A percentile compares a stretch with the other conserved stretches of the same genome.
Evolutionary conservation across 1,140 invertebrate genomes (phyloP).

Genomic region (Cydia fagiglandana): DNA sequence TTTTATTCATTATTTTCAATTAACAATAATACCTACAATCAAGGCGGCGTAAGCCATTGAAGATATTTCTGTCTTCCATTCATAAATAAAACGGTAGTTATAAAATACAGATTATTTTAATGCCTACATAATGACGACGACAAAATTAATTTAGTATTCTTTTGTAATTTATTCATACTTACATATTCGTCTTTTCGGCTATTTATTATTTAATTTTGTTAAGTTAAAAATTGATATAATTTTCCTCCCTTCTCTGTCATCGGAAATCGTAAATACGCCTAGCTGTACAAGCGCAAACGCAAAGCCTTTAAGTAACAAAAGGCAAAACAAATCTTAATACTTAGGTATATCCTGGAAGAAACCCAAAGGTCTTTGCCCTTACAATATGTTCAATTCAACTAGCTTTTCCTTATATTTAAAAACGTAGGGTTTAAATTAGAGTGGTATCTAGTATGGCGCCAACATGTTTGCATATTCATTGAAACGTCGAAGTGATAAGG

Average conservation of each 20-base stretch:
- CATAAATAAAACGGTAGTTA: constrained; percentile 19
- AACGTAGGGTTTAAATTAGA: constrained; percentile 35
- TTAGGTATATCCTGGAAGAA: constrained; percentile 40
- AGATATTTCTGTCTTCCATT: constrained; percentile 31
- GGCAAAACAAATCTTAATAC: constrained; percentile 32
- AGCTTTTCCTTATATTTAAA: constrained; percentile 13
- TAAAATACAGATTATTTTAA: background rate
- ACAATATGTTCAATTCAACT: constrained; percentile 21
- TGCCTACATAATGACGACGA: background rate
- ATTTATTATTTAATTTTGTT: background rate
- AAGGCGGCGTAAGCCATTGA: background rate
- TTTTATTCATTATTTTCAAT: constrained; percentile 41
- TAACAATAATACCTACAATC: constrained; percentile 6
- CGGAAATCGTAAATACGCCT: too few relatives aligned
- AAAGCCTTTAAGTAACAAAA: background rate
- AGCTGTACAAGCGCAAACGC: background rate
- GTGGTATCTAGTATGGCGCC: background rate
- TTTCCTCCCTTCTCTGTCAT: background rate
- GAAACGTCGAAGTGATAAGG: constrained; percentile 35
- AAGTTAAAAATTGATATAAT: too few relatives aligned
- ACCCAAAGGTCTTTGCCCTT: constrained; percentile 43
- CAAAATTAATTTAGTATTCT: background rate
- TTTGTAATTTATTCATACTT: background rate
- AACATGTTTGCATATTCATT: constrained; percentile 40
- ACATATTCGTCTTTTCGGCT: too few relatives aligned